phyloP scores from a whole-genome alignment of 2,888 invertebrate genomes.

The Prosapia bicincta region DNA sequence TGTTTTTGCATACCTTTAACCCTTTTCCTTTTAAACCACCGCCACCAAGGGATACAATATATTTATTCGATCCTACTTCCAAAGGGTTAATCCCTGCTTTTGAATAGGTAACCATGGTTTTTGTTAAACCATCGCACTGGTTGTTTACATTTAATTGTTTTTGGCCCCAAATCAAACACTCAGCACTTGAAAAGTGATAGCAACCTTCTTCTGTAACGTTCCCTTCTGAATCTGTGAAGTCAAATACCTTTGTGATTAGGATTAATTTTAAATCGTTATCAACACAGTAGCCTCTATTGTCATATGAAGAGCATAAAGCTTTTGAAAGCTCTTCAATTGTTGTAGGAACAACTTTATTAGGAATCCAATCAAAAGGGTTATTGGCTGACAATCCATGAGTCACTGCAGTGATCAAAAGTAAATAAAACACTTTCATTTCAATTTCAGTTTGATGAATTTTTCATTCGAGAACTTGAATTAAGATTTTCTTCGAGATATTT shows the following conservation, averaged over 20 bases:
- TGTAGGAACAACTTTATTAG: neutral
- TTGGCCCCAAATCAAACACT: neutral
- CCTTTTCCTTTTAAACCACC: slow-evolving; percentile 17
- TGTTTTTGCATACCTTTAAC: neutral
- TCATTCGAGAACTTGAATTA: too few species aligned
- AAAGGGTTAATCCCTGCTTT: neutral
- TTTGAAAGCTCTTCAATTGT: slow-evolving; percentile 7
- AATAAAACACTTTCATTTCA: too few species aligned
- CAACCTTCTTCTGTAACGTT: neutral
- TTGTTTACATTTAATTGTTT: neutral
- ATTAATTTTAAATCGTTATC: slow-evolving; percentile 6
- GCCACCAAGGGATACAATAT: neutral
- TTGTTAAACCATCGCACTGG: neutral
- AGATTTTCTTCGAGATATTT: too few species aligned
- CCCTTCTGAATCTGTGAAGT: slow-evolving; percentile 11
- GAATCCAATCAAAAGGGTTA: too few species aligned
- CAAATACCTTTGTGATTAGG: slow-evolving; percentile 9
- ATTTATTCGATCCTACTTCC: slow-evolving; percentile 11
- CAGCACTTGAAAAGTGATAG: neutral
- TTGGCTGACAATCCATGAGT: too few species aligned
- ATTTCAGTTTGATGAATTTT: too few species aligned
- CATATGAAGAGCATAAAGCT: neutral
- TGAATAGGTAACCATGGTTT: neutral
- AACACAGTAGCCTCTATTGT: neutral
- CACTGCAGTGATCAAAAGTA: too few species aligned